Percentiles rank a stretch among this genome's conserved stretches.
These are phyloP conservation scores for Conus betulinus DNA, from an alignment of 1,140 invertebrate species.

Conservation along the genomic window DNA sequence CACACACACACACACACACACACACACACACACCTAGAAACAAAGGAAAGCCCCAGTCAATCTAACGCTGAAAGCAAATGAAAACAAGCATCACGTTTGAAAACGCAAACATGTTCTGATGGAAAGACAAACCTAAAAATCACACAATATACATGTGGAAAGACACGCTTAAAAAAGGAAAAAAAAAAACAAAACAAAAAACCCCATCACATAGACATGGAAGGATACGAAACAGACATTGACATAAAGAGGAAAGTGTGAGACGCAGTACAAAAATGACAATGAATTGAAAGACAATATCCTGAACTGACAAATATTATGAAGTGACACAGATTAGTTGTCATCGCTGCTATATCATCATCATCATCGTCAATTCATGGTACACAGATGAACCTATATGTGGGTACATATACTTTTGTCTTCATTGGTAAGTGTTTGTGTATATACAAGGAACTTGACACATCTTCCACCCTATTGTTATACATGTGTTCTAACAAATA, in stretches of 20 bases:
- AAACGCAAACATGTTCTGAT: no score
- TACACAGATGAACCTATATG: neutral
- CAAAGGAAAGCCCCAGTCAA: no score
- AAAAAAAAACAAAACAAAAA: constrained; percentile 23
- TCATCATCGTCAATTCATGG: neutral
- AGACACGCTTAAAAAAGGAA: neutral
- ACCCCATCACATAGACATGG: neutral
- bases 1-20: neutral
- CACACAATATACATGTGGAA: neutral
- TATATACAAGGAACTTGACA: neutral
- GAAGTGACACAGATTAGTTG: neutral
- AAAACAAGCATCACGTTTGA: no score
- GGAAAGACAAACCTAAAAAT: no score
- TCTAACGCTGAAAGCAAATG: neutral
- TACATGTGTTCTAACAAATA: neutral
- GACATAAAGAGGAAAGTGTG: neutral
- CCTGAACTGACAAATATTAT: neutral
- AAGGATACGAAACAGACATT: neutral
- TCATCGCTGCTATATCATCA: neutral
- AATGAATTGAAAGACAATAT: neutral
- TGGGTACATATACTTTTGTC: neutral
- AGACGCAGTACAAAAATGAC: neutral
- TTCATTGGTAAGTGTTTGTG: neutral
- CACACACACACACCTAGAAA: neutral
- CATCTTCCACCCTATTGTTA: neutral